Percentiles rank a stretch among this genome's conserved stretches.
Evolutionary conservation across 2,888 invertebrate genomes (phyloP).

Genomic region (Mesorhabditis spiculigera): DNA sequence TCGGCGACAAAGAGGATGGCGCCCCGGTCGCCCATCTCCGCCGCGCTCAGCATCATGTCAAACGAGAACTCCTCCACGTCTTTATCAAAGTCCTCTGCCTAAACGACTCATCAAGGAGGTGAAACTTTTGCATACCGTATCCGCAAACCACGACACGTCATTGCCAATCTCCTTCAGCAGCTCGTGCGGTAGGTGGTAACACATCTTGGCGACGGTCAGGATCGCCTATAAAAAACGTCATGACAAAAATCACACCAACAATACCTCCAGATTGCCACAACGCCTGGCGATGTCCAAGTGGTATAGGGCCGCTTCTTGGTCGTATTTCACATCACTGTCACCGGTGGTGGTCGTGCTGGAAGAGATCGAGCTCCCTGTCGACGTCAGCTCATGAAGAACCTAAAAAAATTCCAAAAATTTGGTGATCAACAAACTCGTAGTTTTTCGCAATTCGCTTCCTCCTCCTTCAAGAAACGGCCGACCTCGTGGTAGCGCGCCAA

Average conservation of each 20-base stretch:
- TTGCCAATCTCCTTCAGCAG: constrained; percentile 62
- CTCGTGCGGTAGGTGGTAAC: constrained; percentile 63
- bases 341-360: neutral
- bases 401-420: neutral
- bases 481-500: constrained; percentile 66
- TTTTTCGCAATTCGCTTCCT: constrained; percentile 23
- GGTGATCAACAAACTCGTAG: neutral
- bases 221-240: constrained; percentile 58
- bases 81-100: constrained; percentile 53
- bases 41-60: constrained; percentile 61
- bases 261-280: constrained; percentile 62
- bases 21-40: constrained; percentile 63
- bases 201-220: constrained; percentile 63
- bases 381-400: neutral
- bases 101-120: neutral
- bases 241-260: neutral
- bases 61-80: constrained; percentile 50
- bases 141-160: constrained; percentile 47
- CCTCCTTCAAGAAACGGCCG: constrained; percentile 60
- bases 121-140: constrained; percentile 8
- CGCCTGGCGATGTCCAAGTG: constrained; percentile 65
- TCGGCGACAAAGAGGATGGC: constrained; percentile 64
- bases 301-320: constrained; percentile 64
- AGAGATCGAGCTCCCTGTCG: neutral
- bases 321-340: constrained; percentile 53